Evolutionary conservation across 2,888 invertebrate species (phyloP).

Genomic region (Zelleria hepariella): DNA sequence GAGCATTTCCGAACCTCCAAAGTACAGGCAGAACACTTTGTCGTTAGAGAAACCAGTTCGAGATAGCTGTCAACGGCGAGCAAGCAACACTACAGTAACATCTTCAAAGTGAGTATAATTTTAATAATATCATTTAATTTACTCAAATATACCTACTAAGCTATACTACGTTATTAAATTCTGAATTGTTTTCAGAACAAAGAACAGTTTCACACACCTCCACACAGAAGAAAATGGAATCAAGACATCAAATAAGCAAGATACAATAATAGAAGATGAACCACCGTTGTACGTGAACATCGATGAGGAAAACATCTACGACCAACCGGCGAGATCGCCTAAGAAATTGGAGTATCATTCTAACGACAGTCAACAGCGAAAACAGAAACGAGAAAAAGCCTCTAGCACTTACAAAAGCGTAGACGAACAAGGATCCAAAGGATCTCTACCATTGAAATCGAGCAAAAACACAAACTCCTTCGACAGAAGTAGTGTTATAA

Average conservation of each 20-base stretch:
- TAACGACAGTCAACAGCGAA: not conserved
- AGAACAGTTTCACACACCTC: not conserved
- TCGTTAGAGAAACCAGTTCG: not conserved
- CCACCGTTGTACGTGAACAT: conserved; percentile 33
- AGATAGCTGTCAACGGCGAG: not conserved
- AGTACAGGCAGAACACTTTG: conserved; percentile 11
- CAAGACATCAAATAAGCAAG: conserved; percentile 8
- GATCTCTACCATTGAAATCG: not conserved
- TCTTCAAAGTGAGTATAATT: not conserved
- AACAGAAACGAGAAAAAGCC: not conserved
- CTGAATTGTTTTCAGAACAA: not conserved
- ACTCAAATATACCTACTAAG: not conserved
- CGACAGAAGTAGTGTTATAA: not conserved
- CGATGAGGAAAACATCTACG: conserved; percentile 9
- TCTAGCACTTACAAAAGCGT: not conserved
- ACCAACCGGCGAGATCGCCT: not conserved
- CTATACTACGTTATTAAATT: not conserved
- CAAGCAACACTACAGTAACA: not conserved
- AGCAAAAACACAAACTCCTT: not conserved
- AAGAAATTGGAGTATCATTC: not conserved
- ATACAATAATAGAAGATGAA: conserved; percentile 10
- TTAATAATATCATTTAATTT: not conserved
- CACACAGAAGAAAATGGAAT: not conserved
- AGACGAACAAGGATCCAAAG: not conserved
- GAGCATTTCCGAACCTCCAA: conserved; percentile 54